Evolutionary conservation across 2,797 vertebrate species (phyloP).

Genomic region (Tenualosa thibaudeaui): DNA sequence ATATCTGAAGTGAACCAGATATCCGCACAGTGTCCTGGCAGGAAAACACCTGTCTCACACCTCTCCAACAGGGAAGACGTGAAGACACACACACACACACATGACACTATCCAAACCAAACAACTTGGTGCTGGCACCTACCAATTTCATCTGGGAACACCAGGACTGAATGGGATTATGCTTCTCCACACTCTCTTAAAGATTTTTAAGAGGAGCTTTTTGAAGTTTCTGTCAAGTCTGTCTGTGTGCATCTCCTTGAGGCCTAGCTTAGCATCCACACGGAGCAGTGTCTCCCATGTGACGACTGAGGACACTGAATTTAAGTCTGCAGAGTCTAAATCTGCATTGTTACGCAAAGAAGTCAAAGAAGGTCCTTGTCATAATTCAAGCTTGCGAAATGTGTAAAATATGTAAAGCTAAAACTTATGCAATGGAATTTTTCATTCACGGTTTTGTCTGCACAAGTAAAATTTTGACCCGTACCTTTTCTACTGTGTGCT

Average conservation of each 20-base stretch:
- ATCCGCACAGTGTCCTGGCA: neutral
- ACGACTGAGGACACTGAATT: neutral
- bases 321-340: neutral
- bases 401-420: too few species aligned
- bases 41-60: neutral
- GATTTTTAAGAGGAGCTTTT: conserved; percentile 5
- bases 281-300: neutral
- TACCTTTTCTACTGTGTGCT: neutral
- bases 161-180: neutral
- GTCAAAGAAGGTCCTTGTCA: neutral
- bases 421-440: too few species aligned
- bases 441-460: too few species aligned
- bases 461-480: too few species aligned
- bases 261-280: neutral
- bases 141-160: neutral
- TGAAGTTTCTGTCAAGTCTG: neutral
- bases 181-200: neutral
- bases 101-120: neutral
- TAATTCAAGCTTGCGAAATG: neutral
- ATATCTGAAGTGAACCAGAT: neutral
- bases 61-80: neutral
- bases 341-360: neutral
- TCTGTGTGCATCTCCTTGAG: neutral
- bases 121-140: neutral
- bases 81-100: neutral